Percentiles rank a stretch among this genome's conserved stretches.
Conservation (phyloP, 2,797 vertebrate species). For the Myotis planiceps region DNA sequence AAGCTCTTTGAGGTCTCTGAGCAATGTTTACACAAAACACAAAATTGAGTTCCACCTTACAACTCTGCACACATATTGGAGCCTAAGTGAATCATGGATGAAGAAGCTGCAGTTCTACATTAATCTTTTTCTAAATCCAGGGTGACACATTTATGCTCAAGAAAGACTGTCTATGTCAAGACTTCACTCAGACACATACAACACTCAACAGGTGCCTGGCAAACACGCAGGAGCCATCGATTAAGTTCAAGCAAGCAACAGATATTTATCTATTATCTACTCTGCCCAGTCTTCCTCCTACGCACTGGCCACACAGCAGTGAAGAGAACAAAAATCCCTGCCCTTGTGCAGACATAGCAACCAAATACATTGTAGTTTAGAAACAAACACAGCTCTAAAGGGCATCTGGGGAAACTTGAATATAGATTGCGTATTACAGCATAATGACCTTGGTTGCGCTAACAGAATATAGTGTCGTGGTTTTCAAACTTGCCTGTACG, state of each 20-base stretch:
- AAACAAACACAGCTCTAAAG: neutral
- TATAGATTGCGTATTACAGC: neutral
- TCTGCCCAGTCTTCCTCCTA: neutral
- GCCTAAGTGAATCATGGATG: conserved; percentile 27
- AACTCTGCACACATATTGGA: conserved; percentile 23
- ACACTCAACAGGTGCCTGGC: neutral
- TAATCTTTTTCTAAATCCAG: conserved; percentile 26
- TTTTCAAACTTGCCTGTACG: neutral
- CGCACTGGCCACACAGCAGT: neutral
- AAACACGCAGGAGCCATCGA: neutral
- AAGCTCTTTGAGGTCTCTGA: neutral
- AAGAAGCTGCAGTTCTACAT: neutral
- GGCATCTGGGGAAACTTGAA: neutral
- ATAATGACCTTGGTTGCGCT: neutral
- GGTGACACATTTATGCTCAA: neutral
- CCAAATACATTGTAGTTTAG: neutral
- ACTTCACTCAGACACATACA: neutral
- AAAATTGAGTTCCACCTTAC: conserved; percentile 23
- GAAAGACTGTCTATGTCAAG: neutral
- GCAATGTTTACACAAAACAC: conserved; percentile 38
- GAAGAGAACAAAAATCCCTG: neutral
- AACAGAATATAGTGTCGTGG: neutral
- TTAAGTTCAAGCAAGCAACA: neutral
- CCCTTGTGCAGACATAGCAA: neutral
- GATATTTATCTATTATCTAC: neutral